Evolutionary conservation across 92 coral and sea anemone species (phyloP).

Genomic region (Siderastrea radians): DNA sequence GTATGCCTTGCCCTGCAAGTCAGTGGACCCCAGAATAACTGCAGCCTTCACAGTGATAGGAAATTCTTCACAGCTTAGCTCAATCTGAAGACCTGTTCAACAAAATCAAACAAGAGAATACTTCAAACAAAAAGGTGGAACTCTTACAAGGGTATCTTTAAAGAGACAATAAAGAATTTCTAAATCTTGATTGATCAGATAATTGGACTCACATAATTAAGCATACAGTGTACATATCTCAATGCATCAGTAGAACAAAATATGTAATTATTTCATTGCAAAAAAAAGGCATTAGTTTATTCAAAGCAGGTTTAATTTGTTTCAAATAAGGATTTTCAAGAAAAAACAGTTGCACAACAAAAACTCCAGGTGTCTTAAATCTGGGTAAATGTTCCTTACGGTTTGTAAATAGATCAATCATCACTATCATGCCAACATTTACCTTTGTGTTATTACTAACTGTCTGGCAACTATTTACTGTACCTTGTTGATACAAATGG

Average conservation of each 20-base stretch:
- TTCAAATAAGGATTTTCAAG: neutral
- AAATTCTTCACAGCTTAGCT: neutral
- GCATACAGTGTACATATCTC: neutral
- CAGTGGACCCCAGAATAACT: conserved; percentile 53
- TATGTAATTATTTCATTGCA: too few relatives aligned
- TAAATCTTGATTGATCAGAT: neutral
- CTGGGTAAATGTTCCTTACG: neutral
- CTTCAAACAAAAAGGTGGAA: neutral
- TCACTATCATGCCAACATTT: neutral
- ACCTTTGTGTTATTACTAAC: neutral
- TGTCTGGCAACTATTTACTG: neutral
- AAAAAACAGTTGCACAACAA: neutral
- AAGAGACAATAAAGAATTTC: neutral
- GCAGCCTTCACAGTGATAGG: conserved; percentile 57
- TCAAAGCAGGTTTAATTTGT: neutral
- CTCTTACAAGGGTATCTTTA: neutral
- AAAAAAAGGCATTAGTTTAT: neutral
- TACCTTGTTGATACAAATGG: conserved; percentile 33
- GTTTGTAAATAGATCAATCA: neutral
- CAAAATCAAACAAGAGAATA: neutral
- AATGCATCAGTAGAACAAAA: too few relatives aligned
- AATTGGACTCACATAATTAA: neutral
- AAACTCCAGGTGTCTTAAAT: neutral
- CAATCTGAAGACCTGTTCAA: conserved; percentile 7
- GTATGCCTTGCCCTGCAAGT: conserved; percentile 74